phyloP scores from a whole-genome alignment of 2,797 vertebrate species.

The Emydoidea blandingii region DNA sequence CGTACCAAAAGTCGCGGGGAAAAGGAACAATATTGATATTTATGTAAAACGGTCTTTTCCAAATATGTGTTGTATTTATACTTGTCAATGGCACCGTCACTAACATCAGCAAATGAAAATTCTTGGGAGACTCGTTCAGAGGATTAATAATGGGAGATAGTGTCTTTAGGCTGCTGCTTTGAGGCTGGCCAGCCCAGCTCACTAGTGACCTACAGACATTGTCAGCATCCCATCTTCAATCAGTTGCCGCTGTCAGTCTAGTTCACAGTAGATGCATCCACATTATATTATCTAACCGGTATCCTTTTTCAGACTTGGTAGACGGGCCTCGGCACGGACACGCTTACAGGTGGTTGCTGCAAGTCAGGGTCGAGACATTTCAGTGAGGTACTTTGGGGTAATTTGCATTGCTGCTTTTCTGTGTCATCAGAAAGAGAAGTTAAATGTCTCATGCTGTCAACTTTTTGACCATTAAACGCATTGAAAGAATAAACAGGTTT shows the following conservation, averaged over 20 bases:
- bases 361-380: not conserved
- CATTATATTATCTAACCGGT: not conserved
- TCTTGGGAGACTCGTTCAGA: fast-evolving
- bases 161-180: not conserved
- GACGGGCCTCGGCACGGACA: not conserved
- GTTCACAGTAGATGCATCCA: not conserved
- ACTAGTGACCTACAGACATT: not conserved
- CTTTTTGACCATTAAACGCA: not conserved
- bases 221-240: not conserved
- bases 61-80: slow-evolving; percentile 21
- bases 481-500: not conserved
- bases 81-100: slow-evolving; percentile 15
- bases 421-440: not conserved
- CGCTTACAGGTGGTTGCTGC: not conserved
- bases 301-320: not conserved
- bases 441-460: not conserved
- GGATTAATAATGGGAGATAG: not conserved
- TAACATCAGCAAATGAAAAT: not conserved
- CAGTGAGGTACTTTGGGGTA: not conserved
- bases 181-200: not conserved
- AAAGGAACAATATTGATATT: slow-evolving; percentile 57
- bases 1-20: slow-evolving; percentile 31
- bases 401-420: not conserved
- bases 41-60: slow-evolving; percentile 19
- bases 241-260: not conserved